phyloP scores from a whole-genome alignment of 2,888 invertebrate genomes.

The Sepiola atlantica region DNA sequence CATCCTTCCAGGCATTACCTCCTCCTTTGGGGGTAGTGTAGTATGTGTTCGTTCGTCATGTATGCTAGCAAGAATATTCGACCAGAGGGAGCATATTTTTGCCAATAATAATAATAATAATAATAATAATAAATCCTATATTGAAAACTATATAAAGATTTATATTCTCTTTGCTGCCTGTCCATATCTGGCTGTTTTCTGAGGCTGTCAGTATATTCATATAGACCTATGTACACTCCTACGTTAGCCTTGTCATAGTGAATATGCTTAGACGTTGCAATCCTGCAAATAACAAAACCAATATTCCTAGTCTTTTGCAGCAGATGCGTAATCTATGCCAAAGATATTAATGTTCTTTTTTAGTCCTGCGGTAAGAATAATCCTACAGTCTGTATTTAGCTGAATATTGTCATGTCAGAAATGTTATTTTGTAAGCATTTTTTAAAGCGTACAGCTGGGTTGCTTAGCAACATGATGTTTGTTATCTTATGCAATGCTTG shows the following conservation, averaged over 20 bases:
- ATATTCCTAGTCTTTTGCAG: not conserved
- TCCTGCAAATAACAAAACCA: not conserved
- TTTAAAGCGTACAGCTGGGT: not conserved
- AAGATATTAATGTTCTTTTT: not conserved
- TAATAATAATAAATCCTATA: not conserved
- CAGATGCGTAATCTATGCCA: not conserved
- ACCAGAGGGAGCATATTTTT: no score
- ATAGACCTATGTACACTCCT: not conserved
- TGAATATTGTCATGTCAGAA: not conserved
- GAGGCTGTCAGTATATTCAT: not conserved
- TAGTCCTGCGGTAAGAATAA: not conserved
- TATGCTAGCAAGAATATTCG: no score
- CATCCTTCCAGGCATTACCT: no score
- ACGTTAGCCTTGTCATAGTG: not conserved
- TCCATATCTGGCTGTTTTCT: not conserved
- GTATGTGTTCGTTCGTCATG: no score
- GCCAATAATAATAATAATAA: not conserved
- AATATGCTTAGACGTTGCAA: not conserved
- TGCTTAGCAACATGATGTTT: no score
- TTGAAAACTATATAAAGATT: not conserved
- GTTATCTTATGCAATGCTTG: no score
- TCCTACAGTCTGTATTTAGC: not conserved
- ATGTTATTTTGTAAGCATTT: not conserved
- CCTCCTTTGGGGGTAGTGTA: no score
- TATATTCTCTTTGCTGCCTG: not conserved